These are phyloP conservation scores for Sycobia sp. DNA, from an alignment of 1,140 invertebrate species.

Conservation along the genomic window DNA sequence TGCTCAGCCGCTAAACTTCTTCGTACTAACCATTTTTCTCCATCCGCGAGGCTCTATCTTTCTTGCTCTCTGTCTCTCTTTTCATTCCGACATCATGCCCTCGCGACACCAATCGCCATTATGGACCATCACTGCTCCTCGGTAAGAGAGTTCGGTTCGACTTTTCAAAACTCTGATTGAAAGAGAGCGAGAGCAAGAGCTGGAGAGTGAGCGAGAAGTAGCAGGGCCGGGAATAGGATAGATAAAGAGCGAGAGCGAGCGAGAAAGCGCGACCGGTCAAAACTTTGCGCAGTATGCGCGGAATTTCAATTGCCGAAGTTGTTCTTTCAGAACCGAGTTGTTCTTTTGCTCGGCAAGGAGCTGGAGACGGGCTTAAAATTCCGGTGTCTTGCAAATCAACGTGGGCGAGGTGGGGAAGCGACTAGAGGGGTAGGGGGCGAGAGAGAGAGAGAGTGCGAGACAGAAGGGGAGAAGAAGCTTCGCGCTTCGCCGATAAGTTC, in stretches of 20 bases:
- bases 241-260: background rate
- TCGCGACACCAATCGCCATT: conserved; percentile 37
- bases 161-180: conserved; percentile 15
- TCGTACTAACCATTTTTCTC: too few relatives aligned
- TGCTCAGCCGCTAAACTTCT: too few relatives aligned
- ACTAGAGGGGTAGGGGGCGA: too few relatives aligned
- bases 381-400: conserved; percentile 5
- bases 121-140: conserved; percentile 24
- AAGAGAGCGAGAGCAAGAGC: background rate
- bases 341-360: too few relatives aligned
- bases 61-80: too few relatives aligned
- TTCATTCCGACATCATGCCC: too few relatives aligned
- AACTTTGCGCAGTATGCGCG: conserved; percentile 37
- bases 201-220: too few relatives aligned
- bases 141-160: background rate
- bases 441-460: background rate
- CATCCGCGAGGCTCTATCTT: too few relatives aligned
- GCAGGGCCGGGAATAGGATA: background rate
- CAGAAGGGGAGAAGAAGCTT: background rate
- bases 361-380: conserved; percentile 3
- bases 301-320: conserved; percentile 44
- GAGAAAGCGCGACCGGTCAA: conserved; percentile 9
- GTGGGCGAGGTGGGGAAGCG: too few relatives aligned
- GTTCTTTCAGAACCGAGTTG: conserved; percentile 32
- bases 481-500: too few relatives aligned